Conservation (phyloP, 2,888 invertebrate genomes). For the Lordiphosa andalusiaca region DNA sequence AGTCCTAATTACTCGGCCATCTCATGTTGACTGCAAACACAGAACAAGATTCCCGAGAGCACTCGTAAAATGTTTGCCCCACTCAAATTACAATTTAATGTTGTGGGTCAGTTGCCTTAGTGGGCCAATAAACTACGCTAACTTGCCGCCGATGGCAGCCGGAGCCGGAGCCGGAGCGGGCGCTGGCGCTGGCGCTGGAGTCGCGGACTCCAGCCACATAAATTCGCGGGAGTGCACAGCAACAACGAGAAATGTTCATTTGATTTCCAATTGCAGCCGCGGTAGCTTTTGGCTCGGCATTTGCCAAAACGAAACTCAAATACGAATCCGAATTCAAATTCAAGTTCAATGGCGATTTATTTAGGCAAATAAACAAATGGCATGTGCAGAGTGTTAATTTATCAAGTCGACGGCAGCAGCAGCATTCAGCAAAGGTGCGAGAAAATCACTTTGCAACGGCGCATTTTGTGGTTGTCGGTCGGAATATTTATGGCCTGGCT, state of each 20-base stretch:
- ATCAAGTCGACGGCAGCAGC: slow-evolving; percentile 54
- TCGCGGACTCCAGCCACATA: slow-evolving; percentile 52
- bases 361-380: slow-evolving; percentile 71
- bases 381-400: slow-evolving; percentile 73
- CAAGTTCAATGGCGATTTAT: slow-evolving; percentile 58
- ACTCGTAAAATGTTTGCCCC: slow-evolving; percentile 66
- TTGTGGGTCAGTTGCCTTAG: slow-evolving; percentile 71
- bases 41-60: slow-evolving; percentile 41
- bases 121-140: slow-evolving; percentile 64
- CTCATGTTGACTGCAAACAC: slow-evolving; percentile 32
- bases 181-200: slow-evolving; percentile 23
- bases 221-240: slow-evolving; percentile 46
- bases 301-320: slow-evolving; percentile 32
- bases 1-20: slow-evolving; percentile 37
- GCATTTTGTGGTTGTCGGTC: slow-evolving; percentile 44
- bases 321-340: slow-evolving; percentile 51
- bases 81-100: slow-evolving; percentile 74
- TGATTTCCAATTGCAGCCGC: slow-evolving; percentile 66
- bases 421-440: slow-evolving; percentile 67
- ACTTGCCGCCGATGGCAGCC: slow-evolving; percentile 43
- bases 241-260: slow-evolving; percentile 52
- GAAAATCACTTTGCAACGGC: slow-evolving; percentile 65
- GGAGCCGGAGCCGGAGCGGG: slow-evolving; percentile 42
- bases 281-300: slow-evolving; percentile 51
- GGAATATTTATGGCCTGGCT: slow-evolving; percentile 56